These are phyloP conservation scores for Apostichopus leukothele DNA, from an alignment of 53 echinoderm and acorn worm species.

Conservation along the genomic window DNA sequence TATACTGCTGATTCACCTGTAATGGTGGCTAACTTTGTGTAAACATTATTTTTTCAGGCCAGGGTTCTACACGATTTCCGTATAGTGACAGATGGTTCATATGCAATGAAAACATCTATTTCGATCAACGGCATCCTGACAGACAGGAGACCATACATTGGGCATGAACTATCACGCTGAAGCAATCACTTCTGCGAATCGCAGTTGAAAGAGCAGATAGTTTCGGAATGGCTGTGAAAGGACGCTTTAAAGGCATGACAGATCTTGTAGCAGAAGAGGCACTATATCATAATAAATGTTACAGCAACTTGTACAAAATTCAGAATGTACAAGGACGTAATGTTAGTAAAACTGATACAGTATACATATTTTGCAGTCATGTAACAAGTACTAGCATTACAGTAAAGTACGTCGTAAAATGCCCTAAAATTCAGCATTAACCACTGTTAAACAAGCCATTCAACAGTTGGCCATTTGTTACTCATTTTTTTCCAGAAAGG, in stretches of 20 bases:
- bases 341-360: too few relatives aligned
- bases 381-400: too few relatives aligned
- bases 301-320: background rate
- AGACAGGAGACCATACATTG: background rate
- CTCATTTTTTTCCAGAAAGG: constrained; percentile 51
- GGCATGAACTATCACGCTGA: constrained; percentile 1
- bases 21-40: too few relatives aligned
- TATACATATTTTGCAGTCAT: too few relatives aligned
- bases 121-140: background rate
- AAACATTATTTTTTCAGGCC: too few relatives aligned
- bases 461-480: too few relatives aligned
- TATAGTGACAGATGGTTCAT: background rate
- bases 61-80: too few relatives aligned
- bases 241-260: background rate
- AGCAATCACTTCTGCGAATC: constrained; percentile 68
- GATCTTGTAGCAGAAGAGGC: constrained; percentile 12
- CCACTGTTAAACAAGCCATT: too few relatives aligned
- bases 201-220: background rate
- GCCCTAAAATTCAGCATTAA: too few relatives aligned
- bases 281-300: background rate
- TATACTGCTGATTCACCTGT: too few relatives aligned
- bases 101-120: background rate
- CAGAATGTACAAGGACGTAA: background rate
- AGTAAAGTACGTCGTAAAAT: too few relatives aligned
- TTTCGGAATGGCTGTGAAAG: background rate